Conservation (phyloP, 2,888 invertebrate genomes). For the Gymnoscelis rufifasciata region DNA sequence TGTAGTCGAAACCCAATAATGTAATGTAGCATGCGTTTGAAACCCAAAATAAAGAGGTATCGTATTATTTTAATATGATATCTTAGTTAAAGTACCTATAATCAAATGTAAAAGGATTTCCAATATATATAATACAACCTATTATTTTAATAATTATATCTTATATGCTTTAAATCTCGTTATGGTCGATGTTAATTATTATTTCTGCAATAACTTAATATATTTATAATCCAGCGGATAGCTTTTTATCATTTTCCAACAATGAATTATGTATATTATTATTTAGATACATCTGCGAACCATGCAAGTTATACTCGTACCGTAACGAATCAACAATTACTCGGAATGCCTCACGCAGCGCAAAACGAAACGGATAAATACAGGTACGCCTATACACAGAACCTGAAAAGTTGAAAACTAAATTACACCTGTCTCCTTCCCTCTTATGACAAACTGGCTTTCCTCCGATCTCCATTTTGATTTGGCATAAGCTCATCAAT, state of each 20-base stretch:
- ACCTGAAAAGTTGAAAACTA: slow-evolving; percentile 49
- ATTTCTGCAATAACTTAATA: no score
- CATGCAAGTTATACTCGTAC: slow-evolving; percentile 42
- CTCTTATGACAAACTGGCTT: slow-evolving; percentile 36
- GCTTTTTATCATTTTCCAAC: slow-evolving; percentile 21
- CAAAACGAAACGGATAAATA: slow-evolving; percentile 59
- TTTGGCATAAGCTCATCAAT: slow-evolving; percentile 57
- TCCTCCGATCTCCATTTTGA: slow-evolving; percentile 52
- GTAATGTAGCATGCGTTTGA: no score
- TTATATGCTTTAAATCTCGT: no score
- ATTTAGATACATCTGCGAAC: slow-evolving; percentile 37
- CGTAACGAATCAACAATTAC: slow-evolving; percentile 64
- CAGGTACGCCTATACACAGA: slow-evolving; percentile 49
- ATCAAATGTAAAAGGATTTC: no score
- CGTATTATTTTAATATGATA: no score
- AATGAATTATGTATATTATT: slow-evolving; percentile 35
- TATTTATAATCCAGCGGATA: slow-evolving; percentile 1
- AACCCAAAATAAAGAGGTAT: no score
- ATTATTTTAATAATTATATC: background rate
- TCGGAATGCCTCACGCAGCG: slow-evolving; percentile 48
- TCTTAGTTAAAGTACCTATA: no score
- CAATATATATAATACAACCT: background rate
- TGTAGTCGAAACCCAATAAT: no score
- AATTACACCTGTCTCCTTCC: slow-evolving; percentile 49
- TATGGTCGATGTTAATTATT: no score